Percentiles rank a stretch among this genome's conserved stretches.
phyloP scores from a whole-genome alignment of 2,113 vertebrate species.

The Eurystomus gularis region DNA sequence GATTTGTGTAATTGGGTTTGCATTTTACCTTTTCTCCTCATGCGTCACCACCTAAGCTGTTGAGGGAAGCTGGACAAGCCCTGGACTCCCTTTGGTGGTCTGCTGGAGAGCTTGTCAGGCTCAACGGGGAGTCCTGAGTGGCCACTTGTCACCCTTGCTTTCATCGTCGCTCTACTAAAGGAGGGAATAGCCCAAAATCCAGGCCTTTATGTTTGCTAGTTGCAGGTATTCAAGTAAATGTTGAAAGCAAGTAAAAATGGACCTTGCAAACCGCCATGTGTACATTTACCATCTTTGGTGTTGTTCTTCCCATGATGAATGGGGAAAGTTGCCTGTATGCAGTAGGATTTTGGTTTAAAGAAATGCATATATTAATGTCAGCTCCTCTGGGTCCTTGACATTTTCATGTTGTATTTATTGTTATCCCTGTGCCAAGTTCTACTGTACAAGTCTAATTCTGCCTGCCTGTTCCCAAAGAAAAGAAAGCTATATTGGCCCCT shows the following conservation, averaged over 20 bases:
- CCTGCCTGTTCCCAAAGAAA: conserved; percentile 13
- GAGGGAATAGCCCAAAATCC: background rate
- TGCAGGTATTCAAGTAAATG: background rate
- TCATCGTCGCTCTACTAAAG: background rate
- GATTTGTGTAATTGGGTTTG: background rate
- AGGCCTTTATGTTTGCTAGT: background rate
- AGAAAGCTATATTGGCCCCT: conserved; percentile 14
- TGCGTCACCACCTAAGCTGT: background rate
- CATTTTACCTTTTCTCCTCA: background rate
- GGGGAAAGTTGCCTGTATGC: background rate
- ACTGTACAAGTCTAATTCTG: conserved; percentile 19
- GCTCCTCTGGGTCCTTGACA: conserved; percentile 5
- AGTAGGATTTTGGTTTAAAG: conserved; percentile 38
- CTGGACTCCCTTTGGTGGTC: background rate
- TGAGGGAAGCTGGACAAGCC: background rate
- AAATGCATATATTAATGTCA: background rate
- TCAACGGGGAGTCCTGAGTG: background rate
- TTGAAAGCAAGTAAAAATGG: background rate
- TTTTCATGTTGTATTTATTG: conserved; percentile 41
- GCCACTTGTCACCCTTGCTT: accelerated
- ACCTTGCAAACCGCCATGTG: background rate
- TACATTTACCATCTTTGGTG: background rate
- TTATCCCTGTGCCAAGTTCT: conserved; percentile 35
- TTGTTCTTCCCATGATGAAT: background rate
- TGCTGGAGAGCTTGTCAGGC: background rate